Evolutionary conservation across 2,113 vertebrate genomes (phyloP).

Genomic region (Orycteropus afer): DNA sequence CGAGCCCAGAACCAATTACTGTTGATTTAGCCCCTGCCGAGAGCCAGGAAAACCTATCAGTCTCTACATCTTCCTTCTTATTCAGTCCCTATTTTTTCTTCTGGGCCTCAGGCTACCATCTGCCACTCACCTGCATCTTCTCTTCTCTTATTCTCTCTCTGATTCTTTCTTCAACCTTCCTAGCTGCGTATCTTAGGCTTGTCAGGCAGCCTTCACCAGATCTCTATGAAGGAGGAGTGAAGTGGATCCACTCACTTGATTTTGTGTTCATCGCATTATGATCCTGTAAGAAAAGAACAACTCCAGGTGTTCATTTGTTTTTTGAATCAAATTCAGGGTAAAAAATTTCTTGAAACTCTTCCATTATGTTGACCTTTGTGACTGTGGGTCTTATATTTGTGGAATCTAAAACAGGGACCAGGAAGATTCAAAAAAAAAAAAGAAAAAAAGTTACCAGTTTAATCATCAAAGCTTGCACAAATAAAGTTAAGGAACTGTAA

Average conservation of each 20-base stretch:
- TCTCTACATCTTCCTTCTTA: not conserved
- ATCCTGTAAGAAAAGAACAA: not conserved
- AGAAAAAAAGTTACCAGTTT: not conserved
- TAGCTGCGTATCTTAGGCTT: not conserved
- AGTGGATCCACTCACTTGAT: not conserved
- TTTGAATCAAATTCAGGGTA: slow-evolving; percentile 20
- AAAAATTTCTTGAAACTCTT: not conserved
- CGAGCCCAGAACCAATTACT: not conserved
- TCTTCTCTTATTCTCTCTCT: not conserved
- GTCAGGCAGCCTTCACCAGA: not conserved
- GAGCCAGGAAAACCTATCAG: not conserved
- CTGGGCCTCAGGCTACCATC: not conserved
- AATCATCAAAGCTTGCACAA: not conserved
- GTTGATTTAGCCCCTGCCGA: not conserved
- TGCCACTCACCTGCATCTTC: not conserved
- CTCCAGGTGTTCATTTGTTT: not conserved
- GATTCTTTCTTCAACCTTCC: not conserved
- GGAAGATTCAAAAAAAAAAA: not conserved
- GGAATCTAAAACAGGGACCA: slow-evolving; percentile 4
- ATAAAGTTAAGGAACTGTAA: not conserved
- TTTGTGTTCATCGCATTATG: not conserved
- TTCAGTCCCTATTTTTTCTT: not conserved
- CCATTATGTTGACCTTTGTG: not conserved
- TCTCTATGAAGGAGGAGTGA: not conserved
- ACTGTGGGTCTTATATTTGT: not conserved